Conservation (phyloP, 2,888 invertebrate genomes). For the Megamerina dolium region DNA sequence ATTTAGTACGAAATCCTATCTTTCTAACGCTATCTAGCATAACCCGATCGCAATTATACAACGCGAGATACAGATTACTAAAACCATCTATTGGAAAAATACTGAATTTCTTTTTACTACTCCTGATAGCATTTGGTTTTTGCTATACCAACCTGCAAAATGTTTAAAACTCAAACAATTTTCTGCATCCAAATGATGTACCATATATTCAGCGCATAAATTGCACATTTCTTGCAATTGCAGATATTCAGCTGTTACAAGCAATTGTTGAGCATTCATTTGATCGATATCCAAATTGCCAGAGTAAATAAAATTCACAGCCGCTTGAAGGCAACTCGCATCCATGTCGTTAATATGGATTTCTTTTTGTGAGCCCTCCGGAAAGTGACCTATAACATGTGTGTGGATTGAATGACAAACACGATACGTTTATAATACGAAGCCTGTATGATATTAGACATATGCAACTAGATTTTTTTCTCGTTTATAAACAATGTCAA, state of each 20-base stretch:
- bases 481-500: too few relatives aligned
- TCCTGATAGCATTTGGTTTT: too few relatives aligned
- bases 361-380: conserved; percentile 27
- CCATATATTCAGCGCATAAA: conserved; percentile 26
- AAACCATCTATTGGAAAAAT: too few relatives aligned
- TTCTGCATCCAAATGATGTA: conserved; percentile 22
- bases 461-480: too few relatives aligned
- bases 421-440: too few relatives aligned
- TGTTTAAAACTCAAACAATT: conserved; percentile 31
- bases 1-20: too few relatives aligned
- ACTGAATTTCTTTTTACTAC: too few relatives aligned
- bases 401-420: too few relatives aligned
- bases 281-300: conserved; percentile 25
- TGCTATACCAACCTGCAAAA: conserved; percentile 27
- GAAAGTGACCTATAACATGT: conserved; percentile 30
- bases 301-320: conserved; percentile 32
- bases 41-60: too few relatives aligned
- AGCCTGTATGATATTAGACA: too few relatives aligned
- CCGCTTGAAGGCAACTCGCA: conserved; percentile 21
- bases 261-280: conserved; percentile 25
- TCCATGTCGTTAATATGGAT: conserved; percentile 29
- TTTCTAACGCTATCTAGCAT: too few relatives aligned
- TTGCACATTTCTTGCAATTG: conserved; percentile 29
- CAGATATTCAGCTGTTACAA: conserved; percentile 28
- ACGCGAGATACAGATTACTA: too few relatives aligned